Percentiles rank a stretch among this genome's conserved stretches.
Conservation (phyloP, 2,888 invertebrate genomes). For the Brenthis ino region DNA sequence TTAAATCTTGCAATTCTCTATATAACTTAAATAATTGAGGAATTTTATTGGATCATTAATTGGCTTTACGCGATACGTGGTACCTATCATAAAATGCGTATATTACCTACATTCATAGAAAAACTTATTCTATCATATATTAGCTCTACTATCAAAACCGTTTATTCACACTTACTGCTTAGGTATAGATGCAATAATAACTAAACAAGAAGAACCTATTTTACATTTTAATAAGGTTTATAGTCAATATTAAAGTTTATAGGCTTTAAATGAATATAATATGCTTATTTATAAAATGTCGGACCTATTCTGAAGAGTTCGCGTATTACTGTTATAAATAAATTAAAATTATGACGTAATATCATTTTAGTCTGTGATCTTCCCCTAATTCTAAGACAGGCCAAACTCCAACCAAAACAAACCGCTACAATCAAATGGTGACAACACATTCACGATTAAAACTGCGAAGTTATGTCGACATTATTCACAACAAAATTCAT, state of each 20-base stretch:
- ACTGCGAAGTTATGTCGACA: constrained; percentile 69
- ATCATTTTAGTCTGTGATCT: constrained; percentile 2
- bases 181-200: too few species aligned
- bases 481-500: constrained; percentile 77
- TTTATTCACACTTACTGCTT: too few species aligned
- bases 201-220: too few species aligned
- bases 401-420: constrained; percentile 32
- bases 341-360: neutral
- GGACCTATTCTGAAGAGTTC: too few species aligned
- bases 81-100: too few species aligned
- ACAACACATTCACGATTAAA: constrained; percentile 51
- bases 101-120: too few species aligned
- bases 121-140: too few species aligned
- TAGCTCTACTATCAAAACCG: too few species aligned
- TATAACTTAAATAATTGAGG: constrained; percentile 1
- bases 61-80: neutral
- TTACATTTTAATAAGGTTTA: too few species aligned
- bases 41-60: neutral
- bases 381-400: constrained; percentile 15
- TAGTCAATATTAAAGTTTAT: too few species aligned
- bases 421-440: constrained; percentile 39
- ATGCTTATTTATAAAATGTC: too few species aligned
- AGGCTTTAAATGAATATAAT: too few species aligned
- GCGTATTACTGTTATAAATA: neutral
- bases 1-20: constrained; percentile 1